A percentile compares a stretch with the other conserved stretches of the same genome.
Conservation (phyloP, 1,140 invertebrate species). For the Hyles euphorbiae region DNA sequence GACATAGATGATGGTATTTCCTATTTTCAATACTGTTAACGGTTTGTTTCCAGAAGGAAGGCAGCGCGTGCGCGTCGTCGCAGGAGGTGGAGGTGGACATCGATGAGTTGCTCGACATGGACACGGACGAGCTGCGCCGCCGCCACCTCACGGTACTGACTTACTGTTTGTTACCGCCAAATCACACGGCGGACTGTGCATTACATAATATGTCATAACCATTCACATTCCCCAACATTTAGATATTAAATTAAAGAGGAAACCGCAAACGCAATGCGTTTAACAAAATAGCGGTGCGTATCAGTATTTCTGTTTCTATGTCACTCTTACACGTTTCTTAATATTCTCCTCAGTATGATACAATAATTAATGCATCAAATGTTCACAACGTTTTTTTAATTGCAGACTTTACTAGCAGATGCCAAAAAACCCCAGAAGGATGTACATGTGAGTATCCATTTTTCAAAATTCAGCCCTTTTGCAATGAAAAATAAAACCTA, state of each 20-base stretch:
- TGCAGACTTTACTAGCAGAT: slow-evolving; percentile 85
- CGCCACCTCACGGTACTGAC: slow-evolving; percentile 89
- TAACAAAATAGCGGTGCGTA: too few relatives aligned
- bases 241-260: too few relatives aligned
- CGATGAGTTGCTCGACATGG: slow-evolving; percentile 94
- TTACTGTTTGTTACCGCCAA: slow-evolving; percentile 23
- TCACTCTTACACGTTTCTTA: too few relatives aligned
- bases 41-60: slow-evolving; percentile 59
- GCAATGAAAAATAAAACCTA: too few relatives aligned
- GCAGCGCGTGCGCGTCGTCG: slow-evolving; percentile 38
- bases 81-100: slow-evolving; percentile 94
- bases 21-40: too few relatives aligned
- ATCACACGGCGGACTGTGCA: neutral
- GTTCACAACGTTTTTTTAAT: slow-evolving; percentile 2
- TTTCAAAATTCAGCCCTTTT: too few relatives aligned
- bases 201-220: neutral
- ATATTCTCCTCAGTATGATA: too few relatives aligned
- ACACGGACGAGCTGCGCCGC: slow-evolving; percentile 88
- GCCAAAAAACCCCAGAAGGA: slow-evolving; percentile 90
- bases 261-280: too few relatives aligned
- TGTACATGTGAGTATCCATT: slow-evolving; percentile 84
- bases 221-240: too few relatives aligned
- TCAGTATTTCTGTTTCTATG: too few relatives aligned
- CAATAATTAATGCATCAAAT: too few relatives aligned
- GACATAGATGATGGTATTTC: too few relatives aligned